phyloP scores from a whole-genome alignment of 2,113 vertebrate genomes.

The Oenanthe melanoleuca region DNA sequence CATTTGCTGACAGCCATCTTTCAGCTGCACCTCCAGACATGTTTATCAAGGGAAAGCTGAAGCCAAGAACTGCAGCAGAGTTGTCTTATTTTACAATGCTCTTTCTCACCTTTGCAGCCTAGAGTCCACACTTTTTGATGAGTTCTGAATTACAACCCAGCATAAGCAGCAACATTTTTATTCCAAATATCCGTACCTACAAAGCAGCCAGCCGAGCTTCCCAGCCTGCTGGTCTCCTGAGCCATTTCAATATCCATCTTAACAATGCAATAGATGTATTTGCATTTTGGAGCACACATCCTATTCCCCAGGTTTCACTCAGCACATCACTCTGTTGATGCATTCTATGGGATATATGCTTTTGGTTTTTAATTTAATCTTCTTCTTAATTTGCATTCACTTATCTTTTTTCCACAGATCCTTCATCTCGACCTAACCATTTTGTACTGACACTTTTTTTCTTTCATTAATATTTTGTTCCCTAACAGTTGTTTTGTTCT shows the following conservation, averaged over 20 bases:
- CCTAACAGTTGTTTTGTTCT: conserved; percentile 49
- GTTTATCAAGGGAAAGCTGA: not conserved
- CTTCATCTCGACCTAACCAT: conserved; percentile 38
- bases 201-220: conserved; percentile 23
- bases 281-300: conserved; percentile 44
- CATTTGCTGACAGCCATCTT: not conserved
- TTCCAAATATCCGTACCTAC: not conserved
- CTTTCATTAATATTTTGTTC: conserved; percentile 52
- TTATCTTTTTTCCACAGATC: conserved; percentile 52
- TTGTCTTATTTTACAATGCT: not conserved
- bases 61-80: not conserved
- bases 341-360: conserved; percentile 23
- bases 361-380: conserved; percentile 51
- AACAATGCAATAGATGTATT: conserved; percentile 15
- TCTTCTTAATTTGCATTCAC: conserved; percentile 52
- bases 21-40: not conserved
- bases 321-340: conserved; percentile 16
- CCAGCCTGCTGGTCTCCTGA: conserved; percentile 12
- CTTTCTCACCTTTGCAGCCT: not conserved
- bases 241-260: conserved; percentile 25
- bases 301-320: conserved; percentile 46
- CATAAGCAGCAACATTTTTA: not conserved
- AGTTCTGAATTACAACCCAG: not conserved
- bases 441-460: conserved; percentile 28
- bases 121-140: not conserved